These are phyloP conservation scores for Sciurus niger DNA, from an alignment of 2,113 vertebrate genomes.

Conservation along the genomic window DNA sequence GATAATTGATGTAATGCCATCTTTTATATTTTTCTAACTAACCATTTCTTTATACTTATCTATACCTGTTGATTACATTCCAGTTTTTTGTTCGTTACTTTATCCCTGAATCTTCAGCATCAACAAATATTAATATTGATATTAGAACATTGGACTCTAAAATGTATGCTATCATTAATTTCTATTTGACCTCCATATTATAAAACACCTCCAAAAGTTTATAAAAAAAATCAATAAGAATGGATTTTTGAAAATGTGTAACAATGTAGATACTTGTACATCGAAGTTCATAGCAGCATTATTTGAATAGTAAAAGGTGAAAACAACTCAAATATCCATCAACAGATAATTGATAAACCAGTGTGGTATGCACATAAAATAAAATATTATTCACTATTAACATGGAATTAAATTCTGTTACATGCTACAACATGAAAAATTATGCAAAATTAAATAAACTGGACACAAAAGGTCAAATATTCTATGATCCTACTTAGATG, in stretches of 20 bases:
- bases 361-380: background rate
- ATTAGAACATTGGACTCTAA: slow-evolving; percentile 66
- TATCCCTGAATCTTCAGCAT: slow-evolving; percentile 57
- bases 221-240: slow-evolving; percentile 14
- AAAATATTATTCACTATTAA: background rate
- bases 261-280: background rate
- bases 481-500: background rate
- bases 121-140: slow-evolving; percentile 56
- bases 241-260: slow-evolving; percentile 6
- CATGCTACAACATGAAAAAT: background rate
- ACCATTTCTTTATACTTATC: slow-evolving; percentile 35
- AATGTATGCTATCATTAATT: slow-evolving; percentile 59
- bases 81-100: slow-evolving; percentile 54
- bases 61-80: background rate
- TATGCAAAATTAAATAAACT: background rate
- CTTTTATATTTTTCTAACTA: slow-evolving; percentile 69
- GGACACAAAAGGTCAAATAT: background rate
- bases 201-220: slow-evolving; percentile 53
- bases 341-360: background rate
- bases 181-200: slow-evolving; percentile 52
- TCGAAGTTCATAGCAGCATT: background rate
- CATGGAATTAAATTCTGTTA: background rate
- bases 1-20: slow-evolving; percentile 63
- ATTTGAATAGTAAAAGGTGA: slow-evolving; percentile 24
- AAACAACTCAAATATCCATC: background rate